Evolutionary conservation across 1,140 invertebrate genomes (phyloP), one percentile per base, ranked within the genome.

Genomic region (Arion vulgaris): DNA sequence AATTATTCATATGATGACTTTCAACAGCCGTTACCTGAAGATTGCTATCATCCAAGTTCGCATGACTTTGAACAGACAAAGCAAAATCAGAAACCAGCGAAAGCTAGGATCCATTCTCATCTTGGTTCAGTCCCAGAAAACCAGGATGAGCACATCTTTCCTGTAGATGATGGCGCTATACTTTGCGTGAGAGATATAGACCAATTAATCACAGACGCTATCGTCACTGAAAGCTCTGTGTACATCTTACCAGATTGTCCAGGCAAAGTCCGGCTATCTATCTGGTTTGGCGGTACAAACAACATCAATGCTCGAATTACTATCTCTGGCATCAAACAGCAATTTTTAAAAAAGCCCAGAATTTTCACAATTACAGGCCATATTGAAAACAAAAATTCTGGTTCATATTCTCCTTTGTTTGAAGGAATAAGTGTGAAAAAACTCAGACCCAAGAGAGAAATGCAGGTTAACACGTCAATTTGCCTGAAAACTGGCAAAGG

Each of bases 321-420:
- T 32, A 17, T 66, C 1, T 66, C 32, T 66, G 62, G 62, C n/a
- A n/a, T n/a, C n/a, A n/a, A n/a, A n/a, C 5, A 32, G 5, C n/a
- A 32, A 4, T 34, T 28, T 28, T 17, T 66, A 28, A 66, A 66
- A 66, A 5, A 4, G 62, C 5, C 19, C 62, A 66, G 62, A 32
- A 66, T 66, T 32, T 66, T 66, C n/a, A 66, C 62, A 34, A 17
- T 66, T 32, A 66, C 62, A 1, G 62, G 62, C 28, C 28, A 32
- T 17, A 66, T 66, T 66, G n/a, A 32, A 28, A 66, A 66, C n/a
- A 66, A 32, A 66, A 66, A 32, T 32, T 66, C 62, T 66, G 62
- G 62, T 5, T 66, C 62, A 34, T 66, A 32, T 34, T 66, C 62
- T 28, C 28, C 62, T 32, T 28, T 66, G 28, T 66, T 66, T 66